A percentile compares a stretch with the other conserved stretches of the same genome.
phyloP scores from a whole-genome alignment of 2,113 vertebrate genomes.

The mouse (Mus musculus) region GRCm39 chr16:6229501-6230000 shows the following conservation, averaged over 20 bases:
- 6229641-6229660: not conserved
- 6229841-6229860: conserved; percentile 10
- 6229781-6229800: not conserved
- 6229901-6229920: conserved; percentile 5
- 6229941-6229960: conserved; percentile 68
- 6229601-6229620: not conserved
- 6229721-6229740: not conserved
- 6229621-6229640: not conserved
- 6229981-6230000: conserved; percentile 64
- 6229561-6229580: not conserved
- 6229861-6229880: conserved; percentile 10
- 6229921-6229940: conserved; percentile 38
- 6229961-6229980: conserved; percentile 63
- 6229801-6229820: not conserved
- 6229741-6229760: not conserved
- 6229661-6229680: not conserved
- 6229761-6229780: not conserved
- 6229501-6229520: too few relatives aligned
- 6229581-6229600: not conserved
- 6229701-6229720: not conserved
- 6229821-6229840: not conserved
- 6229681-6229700: not conserved
- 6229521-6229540: not conserved
- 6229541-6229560: not conserved
- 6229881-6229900: conserved; percentile 38